Percentiles rank a stretch among this genome's conserved stretches.
phyloP scores from a whole-genome alignment of 2,888 invertebrate genomes.

The Alitta virens region DNA sequence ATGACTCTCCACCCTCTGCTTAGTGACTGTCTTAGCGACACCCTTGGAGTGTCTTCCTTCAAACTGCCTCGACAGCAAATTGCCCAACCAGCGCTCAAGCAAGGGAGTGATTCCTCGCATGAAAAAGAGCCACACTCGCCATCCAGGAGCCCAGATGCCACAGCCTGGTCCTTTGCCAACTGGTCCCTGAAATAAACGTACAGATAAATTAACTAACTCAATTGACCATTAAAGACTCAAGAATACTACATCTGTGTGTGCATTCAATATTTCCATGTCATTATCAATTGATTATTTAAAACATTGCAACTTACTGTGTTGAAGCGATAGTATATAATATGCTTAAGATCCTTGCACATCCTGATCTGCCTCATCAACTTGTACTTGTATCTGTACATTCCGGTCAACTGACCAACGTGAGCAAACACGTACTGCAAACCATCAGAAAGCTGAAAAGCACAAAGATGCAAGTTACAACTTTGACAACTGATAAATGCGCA shows the following conservation, averaged over 20 bases:
- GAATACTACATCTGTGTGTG: no score
- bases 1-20: slow-evolving; percentile 98
- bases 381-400: slow-evolving; percentile 97
- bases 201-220: no score
- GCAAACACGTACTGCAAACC: slow-evolving; percentile 99
- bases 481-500: no score
- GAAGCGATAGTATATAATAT: slow-evolving; percentile 97
- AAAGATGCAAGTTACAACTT: no score
- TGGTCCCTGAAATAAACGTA: slow-evolving; percentile 69
- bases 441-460: slow-evolving; percentile 79
- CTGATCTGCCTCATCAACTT: slow-evolving; percentile 98
- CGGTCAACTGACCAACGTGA: slow-evolving; percentile 97
- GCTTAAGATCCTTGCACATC: slow-evolving; percentile 99
- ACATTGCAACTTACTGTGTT: slow-evolving; percentile 90
- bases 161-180: slow-evolving; percentile 98
- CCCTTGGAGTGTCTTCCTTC: slow-evolving; percentile 99
- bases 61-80: slow-evolving; percentile 95
- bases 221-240: no score
- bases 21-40: slow-evolving; percentile 99
- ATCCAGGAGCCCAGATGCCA: slow-evolving; percentile 98
- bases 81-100: slow-evolving; percentile 98
- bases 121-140: slow-evolving; percentile 99
- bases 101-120: slow-evolving; percentile 98
- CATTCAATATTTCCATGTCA: no score
- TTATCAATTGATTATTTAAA: no score